Evolutionary conservation across 2,113 vertebrate species (phyloP).

Genomic region (Ammodytes marinus): DNA sequence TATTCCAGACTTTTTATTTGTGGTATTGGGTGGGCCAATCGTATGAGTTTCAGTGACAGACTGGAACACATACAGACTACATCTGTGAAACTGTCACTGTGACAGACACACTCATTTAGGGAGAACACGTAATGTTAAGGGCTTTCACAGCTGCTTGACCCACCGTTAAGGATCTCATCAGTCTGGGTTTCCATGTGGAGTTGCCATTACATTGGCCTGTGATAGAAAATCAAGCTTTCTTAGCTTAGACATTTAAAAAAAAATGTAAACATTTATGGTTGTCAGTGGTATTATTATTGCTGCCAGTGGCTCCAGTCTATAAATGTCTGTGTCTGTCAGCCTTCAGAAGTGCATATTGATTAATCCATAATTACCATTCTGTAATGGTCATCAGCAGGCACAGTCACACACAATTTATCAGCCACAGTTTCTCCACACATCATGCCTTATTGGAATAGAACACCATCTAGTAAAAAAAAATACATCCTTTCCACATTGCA

Average conservation of each 20-base stretch:
- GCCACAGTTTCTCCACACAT: slow-evolving; percentile 9
- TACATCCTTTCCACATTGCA: neutral
- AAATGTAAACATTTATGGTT: slow-evolving; percentile 11
- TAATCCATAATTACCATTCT: slow-evolving; percentile 22
- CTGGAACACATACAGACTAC: neutral
- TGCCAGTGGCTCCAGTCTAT: neutral
- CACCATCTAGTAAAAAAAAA: neutral
- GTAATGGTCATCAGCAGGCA: slow-evolving; percentile 17
- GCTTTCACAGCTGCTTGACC: slow-evolving; percentile 6
- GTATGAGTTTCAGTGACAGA: neutral
- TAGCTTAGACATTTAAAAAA: slow-evolving; percentile 3
- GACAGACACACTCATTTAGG: neutral
- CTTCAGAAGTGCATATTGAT: slow-evolving; percentile 10
- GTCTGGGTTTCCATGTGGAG: neutral
- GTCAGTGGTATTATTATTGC: slow-evolving; percentile 2
- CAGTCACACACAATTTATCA: neutral
- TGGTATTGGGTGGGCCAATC: neutral
- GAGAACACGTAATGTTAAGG: neutral
- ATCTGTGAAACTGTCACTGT: neutral
- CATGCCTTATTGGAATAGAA: slow-evolving; percentile 4
- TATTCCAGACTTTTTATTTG: neutral
- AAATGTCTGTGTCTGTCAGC: slow-evolving; percentile 14
- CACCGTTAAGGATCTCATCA: neutral
- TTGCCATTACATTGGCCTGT: slow-evolving; percentile 8
- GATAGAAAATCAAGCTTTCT: slow-evolving; percentile 6